Evolutionary conservation across 2,888 invertebrate genomes (phyloP).

Genomic region (Tinea pellionella): DNA sequence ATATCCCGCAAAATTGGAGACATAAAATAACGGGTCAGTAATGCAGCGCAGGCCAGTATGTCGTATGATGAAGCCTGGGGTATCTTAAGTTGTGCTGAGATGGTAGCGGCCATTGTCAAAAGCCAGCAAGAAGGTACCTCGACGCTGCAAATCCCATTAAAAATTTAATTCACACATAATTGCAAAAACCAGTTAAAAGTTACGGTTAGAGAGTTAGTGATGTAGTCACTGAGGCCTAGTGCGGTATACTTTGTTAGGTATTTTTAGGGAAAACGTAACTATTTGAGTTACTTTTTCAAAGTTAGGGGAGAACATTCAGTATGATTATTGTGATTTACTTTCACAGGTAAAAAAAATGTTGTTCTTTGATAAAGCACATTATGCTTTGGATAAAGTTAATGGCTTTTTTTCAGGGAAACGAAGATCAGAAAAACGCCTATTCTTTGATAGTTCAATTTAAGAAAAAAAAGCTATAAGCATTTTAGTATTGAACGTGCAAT

Average conservation of each 20-base stretch:
- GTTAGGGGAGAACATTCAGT: too few species aligned
- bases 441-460: neutral
- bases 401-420: neutral
- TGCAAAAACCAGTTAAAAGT: neutral
- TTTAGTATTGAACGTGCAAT: neutral
- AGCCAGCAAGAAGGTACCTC: slow-evolving; percentile 69
- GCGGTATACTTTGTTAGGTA: neutral
- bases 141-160: slow-evolving; percentile 69
- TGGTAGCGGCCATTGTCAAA: slow-evolving; percentile 65
- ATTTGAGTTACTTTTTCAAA: neutral
- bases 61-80: slow-evolving; percentile 51
- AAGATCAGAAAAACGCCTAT: neutral
- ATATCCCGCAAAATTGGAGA: slow-evolving; percentile 23
- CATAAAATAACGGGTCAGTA: neutral
- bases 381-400: neutral
- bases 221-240: slow-evolving; percentile 23
- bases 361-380: neutral
- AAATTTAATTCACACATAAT: slow-evolving; percentile 51
- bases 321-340: too few species aligned
- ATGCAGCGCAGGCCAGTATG: slow-evolving; percentile 54
- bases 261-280: neutral
- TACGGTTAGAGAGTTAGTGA: slow-evolving; percentile 51
- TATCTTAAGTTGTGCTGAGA: slow-evolving; percentile 59
- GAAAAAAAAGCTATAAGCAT: neutral
- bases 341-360: neutral